Evolutionary conservation across 2,888 invertebrate genomes (phyloP).

Genomic region (Drosophila siamana): DNA sequence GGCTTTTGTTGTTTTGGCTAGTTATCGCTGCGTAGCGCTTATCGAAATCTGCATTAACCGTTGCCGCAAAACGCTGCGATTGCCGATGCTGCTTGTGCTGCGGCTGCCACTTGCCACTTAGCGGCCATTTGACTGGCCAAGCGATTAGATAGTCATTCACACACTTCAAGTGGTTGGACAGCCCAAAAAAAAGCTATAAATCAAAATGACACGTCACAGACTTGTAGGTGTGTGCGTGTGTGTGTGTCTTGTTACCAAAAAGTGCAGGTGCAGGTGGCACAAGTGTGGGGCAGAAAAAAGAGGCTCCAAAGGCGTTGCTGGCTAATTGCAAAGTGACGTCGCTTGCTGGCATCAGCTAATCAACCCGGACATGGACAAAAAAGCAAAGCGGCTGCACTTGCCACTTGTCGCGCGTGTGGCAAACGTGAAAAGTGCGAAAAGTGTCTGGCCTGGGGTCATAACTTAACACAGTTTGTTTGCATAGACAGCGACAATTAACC

Average conservation of each 20-base stretch:
- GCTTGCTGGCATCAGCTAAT: conserved; percentile 52
- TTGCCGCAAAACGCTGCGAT: not conserved
- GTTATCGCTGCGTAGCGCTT: conserved; percentile 44
- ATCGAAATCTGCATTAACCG: conserved; percentile 50
- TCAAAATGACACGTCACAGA: conserved; percentile 47
- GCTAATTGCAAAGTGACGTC: conserved; percentile 52
- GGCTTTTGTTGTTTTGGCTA: conserved; percentile 1
- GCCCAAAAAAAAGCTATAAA: conserved; percentile 34
- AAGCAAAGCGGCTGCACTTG: conserved; percentile 6
- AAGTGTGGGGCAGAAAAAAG: conserved; percentile 9
- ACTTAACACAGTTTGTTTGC: conserved; percentile 82
- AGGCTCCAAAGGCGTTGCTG: conserved; percentile 5
- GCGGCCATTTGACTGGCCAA: conserved; percentile 14
- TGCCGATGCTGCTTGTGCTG: conserved; percentile 27
- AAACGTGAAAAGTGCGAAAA: conserved; percentile 31
- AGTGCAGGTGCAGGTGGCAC: conserved; percentile 8
- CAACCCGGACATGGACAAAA: conserved; percentile 63
- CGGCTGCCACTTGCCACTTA: conserved; percentile 32
- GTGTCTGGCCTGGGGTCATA: conserved; percentile 73
- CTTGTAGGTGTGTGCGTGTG: conserved; percentile 4
- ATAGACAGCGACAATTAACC: conserved; percentile 64
- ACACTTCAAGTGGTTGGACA: conserved; percentile 25
- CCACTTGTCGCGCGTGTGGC: no score
- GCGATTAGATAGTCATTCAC: conserved; percentile 45
- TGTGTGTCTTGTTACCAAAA: conserved; percentile 15